These are phyloP conservation scores for Choristoneura rosaceana DNA, from an alignment of 2,888 invertebrate genomes.

Conservation along the genomic window DNA sequence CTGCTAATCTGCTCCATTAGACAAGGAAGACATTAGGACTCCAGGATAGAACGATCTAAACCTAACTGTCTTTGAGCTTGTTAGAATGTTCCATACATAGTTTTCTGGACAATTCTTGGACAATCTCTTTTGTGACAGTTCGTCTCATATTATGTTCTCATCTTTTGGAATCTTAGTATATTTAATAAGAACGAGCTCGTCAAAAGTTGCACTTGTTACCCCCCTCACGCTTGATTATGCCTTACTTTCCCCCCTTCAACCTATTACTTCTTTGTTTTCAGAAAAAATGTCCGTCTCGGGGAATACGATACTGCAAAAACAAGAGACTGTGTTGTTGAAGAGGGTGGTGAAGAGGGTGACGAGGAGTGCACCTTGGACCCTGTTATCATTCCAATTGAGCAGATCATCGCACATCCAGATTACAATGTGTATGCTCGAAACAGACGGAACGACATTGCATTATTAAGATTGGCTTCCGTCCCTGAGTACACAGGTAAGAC, in stretches of 20 bases:
- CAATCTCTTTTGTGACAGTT: too few relatives aligned
- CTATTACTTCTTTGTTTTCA: conserved; percentile 42
- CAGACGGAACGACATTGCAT: conserved; percentile 73
- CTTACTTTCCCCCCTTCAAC: neutral
- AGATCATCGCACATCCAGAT: conserved; percentile 68
- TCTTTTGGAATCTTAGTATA: too few relatives aligned
- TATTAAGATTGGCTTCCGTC: conserved; percentile 68
- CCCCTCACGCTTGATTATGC: too few relatives aligned
- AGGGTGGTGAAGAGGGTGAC: conserved; percentile 59
- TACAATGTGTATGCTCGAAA: conserved; percentile 59
- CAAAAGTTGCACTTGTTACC: too few relatives aligned
- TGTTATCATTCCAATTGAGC: conserved; percentile 66
- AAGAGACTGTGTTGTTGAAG: conserved; percentile 70
- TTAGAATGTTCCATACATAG: too few relatives aligned
- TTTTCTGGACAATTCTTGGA: too few relatives aligned
- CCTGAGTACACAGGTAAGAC: conserved; percentile 70
- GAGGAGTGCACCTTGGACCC: conserved; percentile 72
- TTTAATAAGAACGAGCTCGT: too few relatives aligned
- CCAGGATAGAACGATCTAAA: too few relatives aligned
- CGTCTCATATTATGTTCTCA: too few relatives aligned
- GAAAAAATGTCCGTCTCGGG: conserved; percentile 68
- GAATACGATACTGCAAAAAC: conserved; percentile 73
- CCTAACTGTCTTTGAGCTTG: too few relatives aligned
- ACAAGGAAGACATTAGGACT: too few relatives aligned
- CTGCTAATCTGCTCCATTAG: too few relatives aligned